A percentile compares a stretch with the other conserved stretches of the same genome.
Conservation (phyloP, 2,888 invertebrate species). For the Cinara cedri region DNA sequence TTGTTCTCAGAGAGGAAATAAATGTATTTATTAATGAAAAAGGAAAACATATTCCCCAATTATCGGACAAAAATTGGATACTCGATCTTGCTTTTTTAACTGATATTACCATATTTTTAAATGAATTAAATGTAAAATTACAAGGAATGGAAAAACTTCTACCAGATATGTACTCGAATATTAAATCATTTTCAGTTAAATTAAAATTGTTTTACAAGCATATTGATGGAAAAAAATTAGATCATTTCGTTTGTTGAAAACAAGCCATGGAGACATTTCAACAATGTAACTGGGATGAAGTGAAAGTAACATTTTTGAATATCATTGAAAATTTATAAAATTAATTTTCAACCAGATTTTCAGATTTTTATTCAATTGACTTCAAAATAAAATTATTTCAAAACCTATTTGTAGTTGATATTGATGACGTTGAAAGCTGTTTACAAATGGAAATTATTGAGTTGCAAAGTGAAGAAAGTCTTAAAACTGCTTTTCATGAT, state of each 20-base stretch:
- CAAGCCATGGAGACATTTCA: too few species aligned
- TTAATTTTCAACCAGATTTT: too few species aligned
- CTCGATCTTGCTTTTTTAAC: not conserved
- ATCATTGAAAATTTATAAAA: too few species aligned
- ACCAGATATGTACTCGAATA: not conserved
- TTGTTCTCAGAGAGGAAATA: too few species aligned
- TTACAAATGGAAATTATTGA: constrained; percentile 5
- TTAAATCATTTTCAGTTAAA: not conserved
- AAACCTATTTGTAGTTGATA: not conserved
- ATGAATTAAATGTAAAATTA: not conserved
- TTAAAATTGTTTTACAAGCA: not conserved
- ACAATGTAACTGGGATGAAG: too few species aligned
- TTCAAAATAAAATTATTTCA: not conserved
- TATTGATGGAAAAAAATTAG: too few species aligned
- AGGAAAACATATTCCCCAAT: not conserved
- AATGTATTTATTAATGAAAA: not conserved
- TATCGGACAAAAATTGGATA: not conserved
- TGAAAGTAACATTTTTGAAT: too few species aligned
- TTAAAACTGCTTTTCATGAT: not conserved
- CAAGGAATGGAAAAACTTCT: not conserved
- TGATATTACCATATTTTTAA: not conserved
- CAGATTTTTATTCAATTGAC: not conserved
- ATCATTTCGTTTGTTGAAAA: too few species aligned
- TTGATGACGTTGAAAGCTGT: not conserved
- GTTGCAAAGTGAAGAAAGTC: not conserved